These are phyloP conservation scores for Drosophila lutescens DNA, from an alignment of 2,888 invertebrate species.

Conservation along the genomic window DNA sequence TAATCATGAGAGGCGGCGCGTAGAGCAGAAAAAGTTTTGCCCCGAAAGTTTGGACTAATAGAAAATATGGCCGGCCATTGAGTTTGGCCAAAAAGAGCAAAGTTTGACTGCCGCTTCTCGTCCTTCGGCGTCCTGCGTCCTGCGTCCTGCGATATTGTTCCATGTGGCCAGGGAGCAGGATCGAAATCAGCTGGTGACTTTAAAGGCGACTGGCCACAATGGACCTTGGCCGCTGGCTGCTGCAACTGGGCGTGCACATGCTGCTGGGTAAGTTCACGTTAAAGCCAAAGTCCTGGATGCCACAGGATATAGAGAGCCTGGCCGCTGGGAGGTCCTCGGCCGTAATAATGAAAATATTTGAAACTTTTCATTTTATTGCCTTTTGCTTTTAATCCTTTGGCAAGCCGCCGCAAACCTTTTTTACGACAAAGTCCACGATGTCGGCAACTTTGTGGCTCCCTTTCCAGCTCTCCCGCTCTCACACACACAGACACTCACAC, in stretches of 20 bases:
- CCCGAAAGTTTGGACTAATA: constrained; percentile 48
- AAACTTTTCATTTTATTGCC: constrained; percentile 79
- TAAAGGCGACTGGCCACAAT: constrained; percentile 51
- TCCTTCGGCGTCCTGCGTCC: neutral
- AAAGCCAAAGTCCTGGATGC: constrained; percentile 28
- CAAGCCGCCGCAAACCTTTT: constrained; percentile 66
- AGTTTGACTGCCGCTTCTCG: constrained; percentile 30
- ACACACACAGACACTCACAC: constrained; percentile 14
- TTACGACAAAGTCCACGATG: constrained; percentile 61
- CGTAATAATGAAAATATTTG: constrained; percentile 75
- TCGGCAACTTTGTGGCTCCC: constrained; percentile 71
- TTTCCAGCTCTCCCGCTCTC: constrained; percentile 38
- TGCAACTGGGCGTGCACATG: constrained; percentile 66
- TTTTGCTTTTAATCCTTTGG: constrained; percentile 77
- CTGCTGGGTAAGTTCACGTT: constrained; percentile 69
- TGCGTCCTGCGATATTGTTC: constrained; percentile 14
- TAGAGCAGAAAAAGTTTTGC: constrained; percentile 41
- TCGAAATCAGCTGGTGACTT: constrained; percentile 39
- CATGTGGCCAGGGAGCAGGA: constrained; percentile 31
- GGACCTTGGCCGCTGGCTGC: constrained; percentile 62
- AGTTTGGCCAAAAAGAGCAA: constrained; percentile 44
- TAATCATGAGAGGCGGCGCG: constrained; percentile 37
- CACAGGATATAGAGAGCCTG: constrained; percentile 4
- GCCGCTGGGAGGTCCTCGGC: neutral
- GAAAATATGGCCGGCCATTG: constrained; percentile 54